A percentile compares a stretch with the other conserved stretches of the same genome.
Evolutionary conservation across 2,797 vertebrate genomes (phyloP).

Genomic region (Chrysocyon brachyurus): DNA sequence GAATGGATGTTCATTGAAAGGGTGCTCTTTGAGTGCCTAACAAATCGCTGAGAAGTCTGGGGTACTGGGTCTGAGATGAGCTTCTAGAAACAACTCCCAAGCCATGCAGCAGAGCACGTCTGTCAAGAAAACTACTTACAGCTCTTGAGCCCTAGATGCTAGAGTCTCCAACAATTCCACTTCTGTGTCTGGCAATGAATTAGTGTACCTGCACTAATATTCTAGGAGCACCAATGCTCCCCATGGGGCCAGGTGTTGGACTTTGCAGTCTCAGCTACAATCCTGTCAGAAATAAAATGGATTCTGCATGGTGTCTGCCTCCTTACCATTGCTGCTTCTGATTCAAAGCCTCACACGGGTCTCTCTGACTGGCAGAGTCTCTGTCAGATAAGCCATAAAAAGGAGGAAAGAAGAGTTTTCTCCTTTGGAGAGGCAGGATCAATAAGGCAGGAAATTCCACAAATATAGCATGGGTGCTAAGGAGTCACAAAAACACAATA

Average conservation of each 20-base stretch:
- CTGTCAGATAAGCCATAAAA: neutral
- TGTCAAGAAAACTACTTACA: neutral
- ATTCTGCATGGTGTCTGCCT: neutral
- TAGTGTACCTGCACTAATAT: neutral
- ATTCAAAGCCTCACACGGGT: neutral
- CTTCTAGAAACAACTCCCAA: neutral
- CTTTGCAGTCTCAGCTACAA: neutral
- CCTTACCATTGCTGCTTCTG: neutral
- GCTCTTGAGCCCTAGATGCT: neutral
- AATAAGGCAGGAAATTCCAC: neutral
- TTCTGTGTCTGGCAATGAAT: neutral
- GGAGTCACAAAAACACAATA: neutral
- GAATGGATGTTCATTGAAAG: neutral
- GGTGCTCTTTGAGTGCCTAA: neutral
- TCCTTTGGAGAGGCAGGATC: neutral
- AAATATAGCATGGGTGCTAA: neutral
- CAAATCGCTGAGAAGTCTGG: neutral
- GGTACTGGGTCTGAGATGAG: neutral
- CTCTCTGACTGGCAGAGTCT: neutral
- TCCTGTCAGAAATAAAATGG: neutral
- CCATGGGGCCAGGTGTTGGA: neutral
- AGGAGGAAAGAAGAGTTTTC: neutral
- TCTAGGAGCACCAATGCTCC: neutral
- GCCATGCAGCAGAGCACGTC: neutral
- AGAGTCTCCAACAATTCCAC: too few species aligned